These are phyloP conservation scores for Anguilla japonica DNA, from an alignment of 2,113 vertebrate species.

Conservation along the genomic window DNA sequence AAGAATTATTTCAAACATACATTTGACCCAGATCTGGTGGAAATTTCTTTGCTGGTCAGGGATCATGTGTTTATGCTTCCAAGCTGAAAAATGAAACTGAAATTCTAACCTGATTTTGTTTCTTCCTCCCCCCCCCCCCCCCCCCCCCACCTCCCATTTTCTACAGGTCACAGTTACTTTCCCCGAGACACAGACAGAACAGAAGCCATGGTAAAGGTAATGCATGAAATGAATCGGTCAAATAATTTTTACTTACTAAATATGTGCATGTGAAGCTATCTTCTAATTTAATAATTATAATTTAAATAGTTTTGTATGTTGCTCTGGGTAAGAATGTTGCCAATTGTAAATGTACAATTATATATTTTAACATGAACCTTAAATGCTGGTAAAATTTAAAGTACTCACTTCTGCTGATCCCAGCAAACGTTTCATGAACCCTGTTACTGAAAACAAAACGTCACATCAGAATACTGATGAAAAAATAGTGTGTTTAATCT, in stretches of 20 bases:
- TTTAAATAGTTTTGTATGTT: background rate
- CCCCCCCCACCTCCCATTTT: too few species aligned
- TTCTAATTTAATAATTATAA: too few species aligned
- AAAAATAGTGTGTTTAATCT: too few species aligned
- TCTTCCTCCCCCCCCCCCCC: too few species aligned
- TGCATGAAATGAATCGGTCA: slow-evolving; percentile 14
- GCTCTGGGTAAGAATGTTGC: background rate
- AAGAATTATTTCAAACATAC: too few species aligned
- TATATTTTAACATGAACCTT: too few species aligned
- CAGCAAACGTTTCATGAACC: too few species aligned
- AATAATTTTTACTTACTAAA: background rate
- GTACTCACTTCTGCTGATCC: too few species aligned
- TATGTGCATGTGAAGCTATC: background rate
- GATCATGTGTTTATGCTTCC: background rate
- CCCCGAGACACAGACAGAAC: slow-evolving; percentile 30
- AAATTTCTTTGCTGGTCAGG: background rate
- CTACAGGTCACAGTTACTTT: background rate
- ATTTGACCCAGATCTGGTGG: background rate
- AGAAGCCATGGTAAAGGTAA: slow-evolving; percentile 61
- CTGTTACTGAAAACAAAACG: too few species aligned
- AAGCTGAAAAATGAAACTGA: background rate
- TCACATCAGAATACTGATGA: too few species aligned
- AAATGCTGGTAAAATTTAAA: too few species aligned
- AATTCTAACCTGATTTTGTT: background rate
- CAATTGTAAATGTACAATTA: background rate